Evolutionary conservation across 2,888 invertebrate species (phyloP).

Genomic region (Ectemnius cavifrons): DNA sequence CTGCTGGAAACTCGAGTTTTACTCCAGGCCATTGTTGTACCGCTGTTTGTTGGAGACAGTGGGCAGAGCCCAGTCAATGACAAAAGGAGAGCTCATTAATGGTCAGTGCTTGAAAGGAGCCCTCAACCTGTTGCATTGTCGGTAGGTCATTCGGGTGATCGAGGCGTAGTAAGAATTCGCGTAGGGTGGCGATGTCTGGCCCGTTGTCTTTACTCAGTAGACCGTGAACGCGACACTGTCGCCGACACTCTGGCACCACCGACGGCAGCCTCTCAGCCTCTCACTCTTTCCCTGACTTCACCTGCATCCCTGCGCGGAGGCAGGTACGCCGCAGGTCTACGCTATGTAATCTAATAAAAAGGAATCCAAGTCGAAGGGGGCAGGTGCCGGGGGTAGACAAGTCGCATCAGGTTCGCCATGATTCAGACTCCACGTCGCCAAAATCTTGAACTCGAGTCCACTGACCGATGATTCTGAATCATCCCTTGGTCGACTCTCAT

Average conservation of each 20-base stretch:
- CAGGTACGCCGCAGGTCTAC: constrained; percentile 35
- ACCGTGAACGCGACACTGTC: constrained; percentile 1
- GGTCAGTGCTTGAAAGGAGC: neutral
- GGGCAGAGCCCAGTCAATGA: no score
- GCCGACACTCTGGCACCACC: constrained; percentile 11
- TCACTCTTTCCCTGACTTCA: neutral
- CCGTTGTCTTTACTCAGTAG: neutral
- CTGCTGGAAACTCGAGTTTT: no score
- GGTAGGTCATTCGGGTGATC: neutral
- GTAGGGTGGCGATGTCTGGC: neutral
- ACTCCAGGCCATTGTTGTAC: no score
- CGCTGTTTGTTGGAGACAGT: no score
- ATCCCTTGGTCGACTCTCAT: no score
- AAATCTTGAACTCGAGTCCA: no score
- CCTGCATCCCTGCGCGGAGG: neutral
- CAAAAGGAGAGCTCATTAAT: constrained; percentile 4
- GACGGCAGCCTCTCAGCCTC: no score
- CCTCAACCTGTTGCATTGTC: neutral
- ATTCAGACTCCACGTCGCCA: neutral
- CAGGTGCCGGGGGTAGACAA: constrained; percentile 16
- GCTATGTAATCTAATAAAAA: constrained; percentile 31
- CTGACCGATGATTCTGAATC: no score
- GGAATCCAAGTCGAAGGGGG: neutral
- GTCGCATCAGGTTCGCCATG: no score
- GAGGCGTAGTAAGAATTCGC: constrained; percentile 8